Evolutionary conservation across 2,888 invertebrate genomes (phyloP).

Genomic region (Thera britannica): DNA sequence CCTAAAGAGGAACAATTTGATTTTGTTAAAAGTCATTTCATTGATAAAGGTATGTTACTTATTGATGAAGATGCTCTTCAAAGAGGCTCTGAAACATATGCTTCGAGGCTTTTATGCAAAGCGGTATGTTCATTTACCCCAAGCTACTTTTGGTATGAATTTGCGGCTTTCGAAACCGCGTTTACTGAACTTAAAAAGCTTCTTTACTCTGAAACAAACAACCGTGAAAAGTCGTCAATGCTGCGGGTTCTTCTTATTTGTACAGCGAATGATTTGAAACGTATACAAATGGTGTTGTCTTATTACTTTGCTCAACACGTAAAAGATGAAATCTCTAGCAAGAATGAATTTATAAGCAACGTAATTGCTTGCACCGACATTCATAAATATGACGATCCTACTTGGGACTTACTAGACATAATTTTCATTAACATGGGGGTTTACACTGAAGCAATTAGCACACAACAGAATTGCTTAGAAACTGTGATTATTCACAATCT

Average conservation of each 20-base stretch:
- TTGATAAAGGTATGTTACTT: constrained; percentile 50
- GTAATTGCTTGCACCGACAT: constrained; percentile 50
- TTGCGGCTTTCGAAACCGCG: constrained; percentile 61
- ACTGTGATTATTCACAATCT: constrained; percentile 56
- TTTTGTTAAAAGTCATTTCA: constrained; percentile 60
- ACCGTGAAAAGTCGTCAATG: constrained; percentile 47
- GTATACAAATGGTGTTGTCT: constrained; percentile 54
- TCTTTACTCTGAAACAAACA: constrained; percentile 46
- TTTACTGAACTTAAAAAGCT: constrained; percentile 57
- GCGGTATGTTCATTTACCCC: constrained; percentile 38
- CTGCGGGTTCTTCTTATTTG: constrained; percentile 55
- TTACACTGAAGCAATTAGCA: constrained; percentile 49
- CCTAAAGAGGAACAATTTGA: constrained; percentile 58
- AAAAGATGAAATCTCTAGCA: constrained; percentile 52
- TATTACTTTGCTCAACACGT: constrained; percentile 58
- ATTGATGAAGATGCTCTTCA: constrained; percentile 38
- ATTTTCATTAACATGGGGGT: constrained; percentile 59
- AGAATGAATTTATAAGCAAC: constrained; percentile 51
- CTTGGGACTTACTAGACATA: constrained; percentile 62
- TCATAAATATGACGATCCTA: constrained; percentile 52
- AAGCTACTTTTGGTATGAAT: constrained; percentile 59
- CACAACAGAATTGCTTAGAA: constrained; percentile 49
- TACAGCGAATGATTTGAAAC: constrained; percentile 47
- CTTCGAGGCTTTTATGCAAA: constrained; percentile 45
- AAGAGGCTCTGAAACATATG: constrained; percentile 41